Conservation (phyloP, 2,113 vertebrate genomes). For the Zapornia atra region DNA sequence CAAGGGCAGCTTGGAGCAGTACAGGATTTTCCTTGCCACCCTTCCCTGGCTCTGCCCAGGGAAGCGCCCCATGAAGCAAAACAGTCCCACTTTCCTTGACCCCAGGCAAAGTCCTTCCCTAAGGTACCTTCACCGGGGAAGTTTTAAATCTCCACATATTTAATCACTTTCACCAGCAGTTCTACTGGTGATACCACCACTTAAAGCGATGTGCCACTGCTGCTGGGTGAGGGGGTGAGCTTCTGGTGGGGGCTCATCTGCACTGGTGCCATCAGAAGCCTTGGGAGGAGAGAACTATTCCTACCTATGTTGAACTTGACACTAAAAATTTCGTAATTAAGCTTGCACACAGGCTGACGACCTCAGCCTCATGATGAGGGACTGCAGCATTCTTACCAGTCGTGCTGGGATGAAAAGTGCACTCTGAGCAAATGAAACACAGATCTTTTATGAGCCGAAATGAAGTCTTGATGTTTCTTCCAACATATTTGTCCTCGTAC, state of each 20-base stretch:
- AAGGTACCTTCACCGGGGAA: neutral
- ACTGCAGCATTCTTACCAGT: neutral
- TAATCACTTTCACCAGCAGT: neutral
- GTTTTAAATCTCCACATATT: neutral
- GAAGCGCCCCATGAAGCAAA: neutral
- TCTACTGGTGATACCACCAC: neutral
- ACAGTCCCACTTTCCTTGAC: accelerated
- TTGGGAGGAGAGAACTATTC: neutral
- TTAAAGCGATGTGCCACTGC: neutral
- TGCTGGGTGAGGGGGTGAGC: too few relatives aligned
- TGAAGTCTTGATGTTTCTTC: neutral
- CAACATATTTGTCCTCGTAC: neutral
- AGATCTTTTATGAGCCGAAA: neutral
- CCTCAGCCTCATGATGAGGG: neutral
- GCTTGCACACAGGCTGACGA: neutral
- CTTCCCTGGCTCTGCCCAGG: neutral
- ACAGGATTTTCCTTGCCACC: neutral
- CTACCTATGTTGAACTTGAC: neutral
- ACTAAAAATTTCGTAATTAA: neutral
- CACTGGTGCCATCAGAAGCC: neutral
- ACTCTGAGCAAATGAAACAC: neutral
- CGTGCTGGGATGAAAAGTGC: neutral
- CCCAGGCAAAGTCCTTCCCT: neutral
- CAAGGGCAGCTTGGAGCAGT: neutral
- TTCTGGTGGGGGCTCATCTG: neutral